These are phyloP conservation scores for Picus viridis DNA, from an alignment of 2,797 vertebrate species.

Conservation along the genomic window DNA sequence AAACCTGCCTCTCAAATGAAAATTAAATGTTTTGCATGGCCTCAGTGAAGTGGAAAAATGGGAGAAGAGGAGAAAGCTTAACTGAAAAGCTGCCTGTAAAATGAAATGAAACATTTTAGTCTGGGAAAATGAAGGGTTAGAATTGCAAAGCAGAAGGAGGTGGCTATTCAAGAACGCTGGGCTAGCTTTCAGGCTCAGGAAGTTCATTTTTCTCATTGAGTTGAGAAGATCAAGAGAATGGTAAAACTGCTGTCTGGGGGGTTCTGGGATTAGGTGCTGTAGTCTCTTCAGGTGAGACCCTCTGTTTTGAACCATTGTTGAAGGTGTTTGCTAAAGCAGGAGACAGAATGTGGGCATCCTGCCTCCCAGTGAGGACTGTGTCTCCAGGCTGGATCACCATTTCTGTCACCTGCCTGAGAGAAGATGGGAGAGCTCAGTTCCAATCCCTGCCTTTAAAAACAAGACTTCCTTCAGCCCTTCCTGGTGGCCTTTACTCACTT, in stretches of 20 bases:
- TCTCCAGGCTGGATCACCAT: not conserved
- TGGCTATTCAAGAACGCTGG: not conserved
- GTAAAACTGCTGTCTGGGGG: rapidly evolving
- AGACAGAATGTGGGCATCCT: not conserved
- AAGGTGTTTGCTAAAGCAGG: not conserved
- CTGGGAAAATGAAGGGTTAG: not conserved
- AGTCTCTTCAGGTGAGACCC: not conserved
- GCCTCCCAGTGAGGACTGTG: not conserved
- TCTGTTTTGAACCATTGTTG: not conserved
- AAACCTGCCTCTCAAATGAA: slow-evolving; percentile 1
- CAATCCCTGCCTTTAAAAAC: not conserved
- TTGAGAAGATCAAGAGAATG: not conserved
- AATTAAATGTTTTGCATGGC: slow-evolving; percentile 11
- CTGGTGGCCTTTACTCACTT: not conserved
- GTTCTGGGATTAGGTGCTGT: not conserved
- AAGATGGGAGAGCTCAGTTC: not conserved
- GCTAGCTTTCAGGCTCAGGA: not conserved
- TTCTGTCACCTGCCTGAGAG: not conserved
- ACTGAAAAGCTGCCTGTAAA: not conserved
- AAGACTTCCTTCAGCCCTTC: not conserved
- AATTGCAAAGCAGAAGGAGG: not conserved
- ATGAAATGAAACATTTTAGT: not conserved
- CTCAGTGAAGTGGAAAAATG: slow-evolving; percentile 24
- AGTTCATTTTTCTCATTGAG: not conserved
- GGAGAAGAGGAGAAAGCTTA: not conserved